Evolutionary conservation across 2,797 vertebrate genomes (phyloP), one percentile per base, ranked within the genome.

Genomic region (Rhabdophis nuchalis): DNA sequence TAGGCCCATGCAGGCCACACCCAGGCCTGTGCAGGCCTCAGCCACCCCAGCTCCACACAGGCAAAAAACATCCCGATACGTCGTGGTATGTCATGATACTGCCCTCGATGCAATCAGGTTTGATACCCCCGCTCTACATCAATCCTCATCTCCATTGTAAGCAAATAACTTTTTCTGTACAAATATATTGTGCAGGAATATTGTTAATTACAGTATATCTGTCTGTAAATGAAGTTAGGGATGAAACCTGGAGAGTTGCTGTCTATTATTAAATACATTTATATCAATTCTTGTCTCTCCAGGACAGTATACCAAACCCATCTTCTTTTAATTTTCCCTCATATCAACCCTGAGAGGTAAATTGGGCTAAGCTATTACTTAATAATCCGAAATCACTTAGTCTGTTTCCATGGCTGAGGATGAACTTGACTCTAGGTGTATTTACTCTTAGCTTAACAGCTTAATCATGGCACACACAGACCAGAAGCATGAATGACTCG

Each of bases 71-170:
- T 61, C 58, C 58, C 1, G 3, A 61, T 29, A 29, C 10, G 4
- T 29, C 1, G 3, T 1, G 1, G 29, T 57, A 18, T 4, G 5
- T 5, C 53, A 56, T 1, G 54, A 56, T 56, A 20, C 18, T 0
- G 5, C 56, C 25, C 2, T 1, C 5, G 7, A 58, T 58, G 57
- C 7, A 2, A 58, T 61, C 27, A 29, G 60, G 27, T 61, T 61
- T 61, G 60, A 29, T 10, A 61, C 27, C 10, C 27, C 4, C 29
- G 25, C 20, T 77, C 72, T 46, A 23, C 20, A 41, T 11, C 36
- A 5, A 25, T 82, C 36, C 36, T 82, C 36, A 41, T 82, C 72
- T 46, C 72, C 36, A 82, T 25, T 41, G 9, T 18, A 82, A 82
- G 20, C 36, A 46, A 77, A 41, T 10, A 41, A 5, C 72, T 23